Evolutionary conservation across 2,113 vertebrate genomes (phyloP).

Genomic region (Cyprinus carpio): DNA sequence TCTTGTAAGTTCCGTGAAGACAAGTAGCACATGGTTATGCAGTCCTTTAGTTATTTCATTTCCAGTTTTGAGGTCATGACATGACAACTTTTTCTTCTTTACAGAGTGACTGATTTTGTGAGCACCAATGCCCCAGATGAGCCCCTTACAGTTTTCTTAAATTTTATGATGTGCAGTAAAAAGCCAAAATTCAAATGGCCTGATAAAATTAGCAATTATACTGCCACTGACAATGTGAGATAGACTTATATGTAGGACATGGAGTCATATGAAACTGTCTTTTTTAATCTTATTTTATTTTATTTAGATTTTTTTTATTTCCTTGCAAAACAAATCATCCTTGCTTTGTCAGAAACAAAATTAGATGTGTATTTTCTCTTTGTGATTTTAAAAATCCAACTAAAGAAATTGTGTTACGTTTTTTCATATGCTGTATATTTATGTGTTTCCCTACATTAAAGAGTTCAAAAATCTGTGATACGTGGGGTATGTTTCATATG

Average conservation of each 20-base stretch:
- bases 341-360: background rate
- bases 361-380: background rate
- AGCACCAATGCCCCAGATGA: background rate
- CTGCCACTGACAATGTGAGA: background rate
- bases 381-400: background rate
- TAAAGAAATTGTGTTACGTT: background rate
- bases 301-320: background rate
- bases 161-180: background rate
- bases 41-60: background rate
- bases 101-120: constrained; percentile 54
- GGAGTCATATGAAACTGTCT: background rate
- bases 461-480: background rate
- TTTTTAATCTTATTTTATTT: background rate
- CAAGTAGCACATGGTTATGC: background rate
- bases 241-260: background rate
- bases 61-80: background rate
- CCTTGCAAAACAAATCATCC: background rate
- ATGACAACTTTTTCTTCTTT: background rate
- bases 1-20: constrained; percentile 62
- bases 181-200: background rate
- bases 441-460: constrained; percentile 33
- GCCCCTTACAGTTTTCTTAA: background rate
- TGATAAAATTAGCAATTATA: background rate
- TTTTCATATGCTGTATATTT: background rate
- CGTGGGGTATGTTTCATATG: background rate